Base-by-base conservation (phyloP, 2,113 vertebrate genomes). In the Cheirogaleus medius region DNA sequence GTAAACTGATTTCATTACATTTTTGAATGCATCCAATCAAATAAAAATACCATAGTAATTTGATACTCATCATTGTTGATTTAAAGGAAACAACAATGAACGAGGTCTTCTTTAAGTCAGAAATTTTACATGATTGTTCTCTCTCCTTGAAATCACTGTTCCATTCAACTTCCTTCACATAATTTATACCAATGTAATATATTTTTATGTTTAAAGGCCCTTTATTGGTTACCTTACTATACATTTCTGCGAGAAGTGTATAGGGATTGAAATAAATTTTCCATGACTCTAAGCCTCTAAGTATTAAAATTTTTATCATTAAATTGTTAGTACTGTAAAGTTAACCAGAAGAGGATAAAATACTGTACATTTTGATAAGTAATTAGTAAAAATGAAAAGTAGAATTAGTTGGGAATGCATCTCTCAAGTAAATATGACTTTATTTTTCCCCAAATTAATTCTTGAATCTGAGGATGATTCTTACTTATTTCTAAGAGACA, bases 201-300 rank as follows among this genome's bases (percentile, higher is more conserved):
- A 73, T 76, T 96, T 95, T 96, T 64, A 82, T 83, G 29, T 87
- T 95, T 84, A 64, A 92, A 85, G 44, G 12, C 15, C 4, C 96
- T 87, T 90, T 81, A 58, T 66, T 39, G 6, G 32, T 87, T 29
- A 68, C 18, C n/a, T 13, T 88, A 23, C 6, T 7, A 58, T n/a
- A 42, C 1, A 63, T 68, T 29, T 94, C 29, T 74, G 3, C 1
- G n/a, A 80, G 87, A 96, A 68, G 6, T 42, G 80, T 64, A 54
- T 37, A 91, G 37, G 27, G 8, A 27, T 87, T 60, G 49, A 76
- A 90, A 92, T 37, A 71, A 77, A 66, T 42, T 86, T 92, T 20
- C n/a, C 47, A 2, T 83, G 73, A 88, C 29, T 56, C 27, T 44
- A 81, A 85, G 18, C 49, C 44, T 95, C 15, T 86, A 71, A 64